Conservation (phyloP, 1,140 invertebrate genomes). For the Melipona quadrifasciata region DNA sequence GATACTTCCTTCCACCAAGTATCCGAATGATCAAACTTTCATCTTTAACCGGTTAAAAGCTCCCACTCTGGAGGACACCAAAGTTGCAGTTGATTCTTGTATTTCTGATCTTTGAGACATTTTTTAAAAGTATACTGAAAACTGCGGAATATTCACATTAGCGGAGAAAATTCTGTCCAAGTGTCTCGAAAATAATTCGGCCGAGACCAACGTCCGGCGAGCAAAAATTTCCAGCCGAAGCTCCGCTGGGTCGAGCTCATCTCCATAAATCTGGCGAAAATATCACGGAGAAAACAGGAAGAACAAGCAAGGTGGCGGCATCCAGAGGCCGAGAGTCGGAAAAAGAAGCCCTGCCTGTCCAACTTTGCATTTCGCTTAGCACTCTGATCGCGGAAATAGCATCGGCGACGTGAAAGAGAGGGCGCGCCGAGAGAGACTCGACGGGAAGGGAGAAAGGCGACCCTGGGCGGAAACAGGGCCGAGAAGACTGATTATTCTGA, state of each 20-base stretch:
- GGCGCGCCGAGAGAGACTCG: background rate
- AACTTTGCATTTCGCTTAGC: slow-evolving; percentile 26
- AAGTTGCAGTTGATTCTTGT: too few species aligned
- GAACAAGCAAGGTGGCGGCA: background rate
- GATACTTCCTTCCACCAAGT: too few species aligned
- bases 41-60: too few species aligned
- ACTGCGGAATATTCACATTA: too few species aligned
- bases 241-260: background rate
- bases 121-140: too few species aligned
- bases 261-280: background rate
- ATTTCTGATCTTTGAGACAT: too few species aligned
- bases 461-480: background rate
- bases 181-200: too few species aligned
- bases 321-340: background rate
- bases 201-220: too few species aligned
- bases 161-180: too few species aligned
- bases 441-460: background rate
- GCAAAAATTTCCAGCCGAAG: background rate
- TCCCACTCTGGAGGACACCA: too few species aligned
- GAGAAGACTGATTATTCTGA: slow-evolving; percentile 42
- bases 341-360: slow-evolving; percentile 1
- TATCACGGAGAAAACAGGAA: background rate
- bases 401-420: background rate
- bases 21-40: too few species aligned
- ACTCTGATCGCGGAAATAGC: slow-evolving; percentile 34